Conservation (phyloP, 2,888 invertebrate species). For the Ctenicera cuprea region DNA sequence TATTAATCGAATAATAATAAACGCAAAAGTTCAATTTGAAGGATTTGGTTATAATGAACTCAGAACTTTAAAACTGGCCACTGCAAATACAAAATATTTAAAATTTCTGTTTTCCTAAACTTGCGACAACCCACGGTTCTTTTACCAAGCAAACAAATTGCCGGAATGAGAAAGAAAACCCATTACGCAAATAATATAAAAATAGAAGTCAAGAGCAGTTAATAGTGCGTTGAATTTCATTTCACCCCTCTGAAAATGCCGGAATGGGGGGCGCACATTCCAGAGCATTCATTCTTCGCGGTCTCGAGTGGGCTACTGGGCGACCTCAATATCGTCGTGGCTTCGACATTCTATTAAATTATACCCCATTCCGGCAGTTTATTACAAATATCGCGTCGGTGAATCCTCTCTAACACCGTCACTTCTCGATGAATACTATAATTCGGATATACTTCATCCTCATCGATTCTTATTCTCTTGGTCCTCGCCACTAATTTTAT, state of each 20-base stretch:
- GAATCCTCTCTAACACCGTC: conserved; percentile 13
- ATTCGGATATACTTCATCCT: not conserved
- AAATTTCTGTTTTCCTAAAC: not conserved
- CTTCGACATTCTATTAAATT: conserved; percentile 67
- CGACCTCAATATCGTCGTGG: conserved; percentile 67
- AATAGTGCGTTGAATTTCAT: conserved; percentile 55
- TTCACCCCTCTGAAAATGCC: conserved; percentile 60
- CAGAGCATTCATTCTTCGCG: conserved; percentile 60
- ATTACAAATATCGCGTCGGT: conserved; percentile 49
- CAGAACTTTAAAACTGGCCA: too few species aligned
- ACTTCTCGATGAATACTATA: conserved; percentile 24
- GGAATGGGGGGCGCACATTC: conserved; percentile 66
- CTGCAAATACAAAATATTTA: too few species aligned
- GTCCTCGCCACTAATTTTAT: not conserved
- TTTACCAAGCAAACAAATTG: not conserved
- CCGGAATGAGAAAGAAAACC: not conserved
- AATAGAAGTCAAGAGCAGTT: conserved; percentile 38
- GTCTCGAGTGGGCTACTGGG: conserved; percentile 66
- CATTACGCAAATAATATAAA: conserved; percentile 36
- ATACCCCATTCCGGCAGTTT: conserved; percentile 52
- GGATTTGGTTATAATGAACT: too few species aligned
- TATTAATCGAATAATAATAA: too few species aligned
- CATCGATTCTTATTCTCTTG: not conserved
- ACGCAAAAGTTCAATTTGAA: too few species aligned
- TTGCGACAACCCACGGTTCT: not conserved